Evolutionary conservation across 2,797 vertebrate species (phyloP), one percentile per base, ranked within the genome.

Genomic region (Ptychobarbus kaznakovi): DNA sequence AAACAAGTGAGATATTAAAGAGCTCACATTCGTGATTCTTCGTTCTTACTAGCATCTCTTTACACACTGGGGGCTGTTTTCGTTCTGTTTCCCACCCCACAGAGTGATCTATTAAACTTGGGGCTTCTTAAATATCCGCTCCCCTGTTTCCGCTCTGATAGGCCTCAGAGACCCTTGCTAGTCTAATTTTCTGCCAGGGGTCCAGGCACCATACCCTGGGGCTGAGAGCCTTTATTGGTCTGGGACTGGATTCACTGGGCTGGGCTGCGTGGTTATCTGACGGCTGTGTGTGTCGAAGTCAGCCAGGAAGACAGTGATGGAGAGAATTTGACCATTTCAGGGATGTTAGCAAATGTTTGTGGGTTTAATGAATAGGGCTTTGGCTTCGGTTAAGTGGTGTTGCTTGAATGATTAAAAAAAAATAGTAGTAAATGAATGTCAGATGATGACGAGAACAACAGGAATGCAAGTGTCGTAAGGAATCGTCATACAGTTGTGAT

Each of bases 91-190:
- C 87, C 90, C 85, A 88, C 87, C 91, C 91, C 86, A 90, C 90
- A 90, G 90, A 84, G 88, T 92, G 89, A 92, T 90, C 91, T 92
- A 94, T 93, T 93, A 94, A 93, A 93, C 74, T 88, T 70, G 25
- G 88, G 90, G 89, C 89, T 90, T 93, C 91, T 91, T 91, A 89
- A 91, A 91, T 90, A 93, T 92, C 89, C 86, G 89, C 92, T 89
- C 89, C 32, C 68, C 87, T 90, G 90, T 93, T 90, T 92, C 90
- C 84, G 88, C 89, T 90, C 89, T 92, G 77, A 61, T 84, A 84
- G 92, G 81, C 88, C 87, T 85, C 46, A 12, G 66, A 89, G 88
- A 89, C 89, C 61, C 80, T 88, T 44, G 82, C 83, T 89, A 85
- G 82, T 89, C 86, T 90, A 82, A 92, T 91, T 88, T 88, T 90